Base-by-base conservation (phyloP, 2,797 vertebrate species). In the Sebastolobus alascanus region DNA sequence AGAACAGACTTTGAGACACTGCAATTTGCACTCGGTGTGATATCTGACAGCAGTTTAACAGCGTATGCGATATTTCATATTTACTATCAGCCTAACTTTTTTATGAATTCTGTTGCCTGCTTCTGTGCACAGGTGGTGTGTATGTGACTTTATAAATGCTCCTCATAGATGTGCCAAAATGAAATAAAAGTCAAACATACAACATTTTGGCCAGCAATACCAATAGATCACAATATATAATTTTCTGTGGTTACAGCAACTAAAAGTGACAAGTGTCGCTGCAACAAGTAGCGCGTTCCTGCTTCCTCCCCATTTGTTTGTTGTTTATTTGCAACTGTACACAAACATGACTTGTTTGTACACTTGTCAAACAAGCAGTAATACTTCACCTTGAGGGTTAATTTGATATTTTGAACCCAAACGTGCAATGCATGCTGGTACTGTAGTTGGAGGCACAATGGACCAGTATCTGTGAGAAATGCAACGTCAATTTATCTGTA, bases 11-110 rank as follows among this genome's bases (percentile, higher is more conserved):
- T 38, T 50, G 70, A 65, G 38, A 27, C 46, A 37, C 59, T 65
- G 55, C 56, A 63, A 46, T 80, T 79, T 77, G 59, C 38, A 67
- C 77, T 71, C 58, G 27, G 71, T 71, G 25, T 54, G 70, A 65
- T 59, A 40, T 74, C 22, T 79, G 74, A 77, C 79, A 70, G 56
- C 59, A 59, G 58, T 52, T 72, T 72, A 79, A 66, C 18, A 65
- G 31, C 8, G 20, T 25, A 12, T 37, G 35, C 43, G 25, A 78
- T 65, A 35, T 40, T 33, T 8, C 68, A 50, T 40, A 35, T 50
- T 74, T n/a, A 56, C 18, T 43, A 29, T 72, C n/a, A 43, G 14
- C 7, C 9, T 8, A 6, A 16, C 40, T 37, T 58, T 29, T 22
- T 25, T 0, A 33, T 54, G 33, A 54, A 52, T 50, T 43, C 0